Evolutionary conservation across 2,113 vertebrate species (phyloP), one percentile per base, ranked within the genome.

Genomic region (Nannospalax galili): DNA sequence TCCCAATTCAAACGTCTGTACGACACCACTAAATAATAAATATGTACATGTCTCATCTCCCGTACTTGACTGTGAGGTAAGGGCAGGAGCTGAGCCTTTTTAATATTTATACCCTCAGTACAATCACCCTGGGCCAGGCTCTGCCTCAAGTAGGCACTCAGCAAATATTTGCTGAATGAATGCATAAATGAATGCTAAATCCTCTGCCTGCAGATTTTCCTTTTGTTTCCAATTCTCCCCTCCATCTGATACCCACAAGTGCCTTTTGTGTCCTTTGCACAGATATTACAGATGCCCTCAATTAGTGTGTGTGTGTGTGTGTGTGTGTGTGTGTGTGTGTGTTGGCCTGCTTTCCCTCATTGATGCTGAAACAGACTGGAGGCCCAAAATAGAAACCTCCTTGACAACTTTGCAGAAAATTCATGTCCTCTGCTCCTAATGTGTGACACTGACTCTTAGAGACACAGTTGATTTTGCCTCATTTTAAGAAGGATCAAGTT

Each of bases 161-260:
- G 84, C 96, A 97, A 97, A 96, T 97, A 97, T 97, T 97, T 97
- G 97, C 84, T 93, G 97, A 97, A 90, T 77, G 95, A 94, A 87
- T 96, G 93, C 91, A 95, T 96, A 96, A 94, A 96, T 97, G 96
- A 97, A 98, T 97, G 94, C 40, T 94, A 95, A 95, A 81, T 94
- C 58, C 80, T 90, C 65, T 91, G 87, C 81, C 84, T 96, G 79
- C 91, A 89, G 89, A 95, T 95, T 95, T 96, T 70, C 79, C 86
- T 87, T 97, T 96, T 98, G 96, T 96, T 95, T 95, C 95, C 85
- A 96, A 78, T 92, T 89, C 81, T 96, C 93, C 90, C 56, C 79
- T 95, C 91, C 62, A 45, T 92, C 86, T 90, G 95, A 96, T 85
- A 91, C 81, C 84, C 42, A 42, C 90, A 91, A 93, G 86, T 37